phyloP scores from a whole-genome alignment of 37 sponge, comb jelly and placozoan genomes.

The Bolinopsis microptera region DNA sequence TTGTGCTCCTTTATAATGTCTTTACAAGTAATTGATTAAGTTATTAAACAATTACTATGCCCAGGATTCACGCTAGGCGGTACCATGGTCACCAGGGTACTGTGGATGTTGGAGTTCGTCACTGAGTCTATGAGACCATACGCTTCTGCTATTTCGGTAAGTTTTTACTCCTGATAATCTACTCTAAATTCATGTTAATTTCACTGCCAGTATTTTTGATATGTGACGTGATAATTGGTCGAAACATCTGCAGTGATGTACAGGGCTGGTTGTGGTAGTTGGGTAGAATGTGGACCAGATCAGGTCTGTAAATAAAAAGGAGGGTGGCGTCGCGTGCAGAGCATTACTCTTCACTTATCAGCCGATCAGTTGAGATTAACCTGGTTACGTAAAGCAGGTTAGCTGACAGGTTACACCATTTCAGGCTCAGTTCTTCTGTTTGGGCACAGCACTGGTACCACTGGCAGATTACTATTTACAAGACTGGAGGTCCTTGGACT shows the following conservation, averaged over 20 bases:
- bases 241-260: neutral
- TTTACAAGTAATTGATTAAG: no score
- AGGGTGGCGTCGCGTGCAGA: neutral
- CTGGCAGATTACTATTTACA: slow-evolving; percentile 43
- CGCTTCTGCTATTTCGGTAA: slow-evolving; percentile 61
- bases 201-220: neutral
- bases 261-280: neutral
- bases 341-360: no score
- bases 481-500: slow-evolving; percentile 36
- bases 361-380: no score
- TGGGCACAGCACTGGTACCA: slow-evolving; percentile 59
- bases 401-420: no score
- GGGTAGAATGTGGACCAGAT: neutral
- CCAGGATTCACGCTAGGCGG: slow-evolving; percentile 60
- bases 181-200: neutral
- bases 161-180: neutral
- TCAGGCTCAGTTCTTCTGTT: slow-evolving; percentile 59
- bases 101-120: slow-evolving; percentile 64
- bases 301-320: neutral
- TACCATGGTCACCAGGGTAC: slow-evolving; percentile 61
- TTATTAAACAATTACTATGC: no score
- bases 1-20: no score
- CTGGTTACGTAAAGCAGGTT: neutral
- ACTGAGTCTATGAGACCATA: slow-evolving; percentile 17
- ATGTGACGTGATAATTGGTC: neutral